phyloP scores from a whole-genome alignment of 2,888 invertebrate species.

The Neoscelio sp. region DNA sequence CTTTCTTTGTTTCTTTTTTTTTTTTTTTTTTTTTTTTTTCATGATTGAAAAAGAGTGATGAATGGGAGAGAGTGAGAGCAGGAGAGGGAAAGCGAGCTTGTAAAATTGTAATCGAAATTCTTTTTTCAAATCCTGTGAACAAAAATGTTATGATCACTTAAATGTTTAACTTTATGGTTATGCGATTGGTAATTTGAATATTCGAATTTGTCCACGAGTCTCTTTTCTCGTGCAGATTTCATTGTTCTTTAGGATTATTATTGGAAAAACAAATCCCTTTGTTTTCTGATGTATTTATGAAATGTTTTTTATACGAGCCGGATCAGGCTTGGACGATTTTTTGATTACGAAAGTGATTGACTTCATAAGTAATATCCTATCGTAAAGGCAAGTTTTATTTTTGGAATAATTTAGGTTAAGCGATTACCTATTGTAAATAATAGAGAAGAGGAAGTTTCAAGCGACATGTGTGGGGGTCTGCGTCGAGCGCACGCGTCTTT shows the following conservation, averaged over 20 bases:
- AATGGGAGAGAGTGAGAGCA: conserved; percentile 15
- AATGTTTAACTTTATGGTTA: too few species aligned
- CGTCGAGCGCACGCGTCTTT: conserved; percentile 24
- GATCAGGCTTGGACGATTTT: conserved; percentile 24
- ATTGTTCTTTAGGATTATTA: not conserved
- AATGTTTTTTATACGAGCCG: conserved; percentile 40
- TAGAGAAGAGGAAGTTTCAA: conserved; percentile 46
- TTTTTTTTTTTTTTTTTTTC: conserved; percentile 7
- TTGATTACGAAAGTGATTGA: conserved; percentile 38
- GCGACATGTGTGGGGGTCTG: conserved; percentile 16
- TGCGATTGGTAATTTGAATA: not conserved
- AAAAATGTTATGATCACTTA: not conserved
- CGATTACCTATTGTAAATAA: conserved; percentile 60
- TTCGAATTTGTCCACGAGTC: not conserved
- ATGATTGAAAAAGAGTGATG: conserved; percentile 6
- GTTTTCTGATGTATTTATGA: conserved; percentile 43
- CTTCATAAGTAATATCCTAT: conserved; percentile 43
- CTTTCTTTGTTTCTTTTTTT: conserved; percentile 6
- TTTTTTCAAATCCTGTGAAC: too few species aligned
- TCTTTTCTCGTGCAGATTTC: not conserved
- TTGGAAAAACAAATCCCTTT: too few species aligned
- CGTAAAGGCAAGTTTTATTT: conserved; percentile 58
- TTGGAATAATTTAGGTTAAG: conserved; percentile 61
- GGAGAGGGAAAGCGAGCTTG: conserved; percentile 21
- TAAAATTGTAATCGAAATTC: too few species aligned